phyloP scores from a whole-genome alignment of 2,888 invertebrate species.

The Caenorhabditis sp. region DNA sequence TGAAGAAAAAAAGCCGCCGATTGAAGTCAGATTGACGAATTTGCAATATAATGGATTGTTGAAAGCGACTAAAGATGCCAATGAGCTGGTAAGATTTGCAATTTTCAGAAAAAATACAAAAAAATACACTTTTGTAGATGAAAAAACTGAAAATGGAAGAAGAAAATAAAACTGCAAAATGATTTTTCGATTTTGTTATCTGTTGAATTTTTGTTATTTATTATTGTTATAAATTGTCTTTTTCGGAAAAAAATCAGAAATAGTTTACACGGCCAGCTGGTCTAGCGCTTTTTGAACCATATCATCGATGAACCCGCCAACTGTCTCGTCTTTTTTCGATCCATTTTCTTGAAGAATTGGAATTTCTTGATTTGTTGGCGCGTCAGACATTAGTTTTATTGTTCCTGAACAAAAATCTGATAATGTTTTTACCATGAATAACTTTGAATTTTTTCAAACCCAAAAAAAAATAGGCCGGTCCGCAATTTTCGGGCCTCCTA shows the following conservation, averaged over 20 bases:
- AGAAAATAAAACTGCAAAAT: neutral
- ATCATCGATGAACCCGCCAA: constrained; percentile 31
- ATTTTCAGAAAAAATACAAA: neutral
- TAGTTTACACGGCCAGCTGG: constrained; percentile 17
- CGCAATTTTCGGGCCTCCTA: neutral
- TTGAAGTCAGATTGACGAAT: constrained; percentile 34
- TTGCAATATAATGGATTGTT: constrained; percentile 33
- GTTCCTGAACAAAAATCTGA: constrained; percentile 29
- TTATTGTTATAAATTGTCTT: neutral
- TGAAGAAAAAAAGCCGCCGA: constrained; percentile 22
- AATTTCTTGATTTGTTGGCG: constrained; percentile 24
- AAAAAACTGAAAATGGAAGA: constrained; percentile 1
- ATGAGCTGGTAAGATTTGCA: constrained; percentile 34
- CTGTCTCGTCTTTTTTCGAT: constrained; percentile 7
- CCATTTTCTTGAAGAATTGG: constrained; percentile 28
- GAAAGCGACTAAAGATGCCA: constrained; percentile 33
- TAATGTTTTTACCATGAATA: neutral
- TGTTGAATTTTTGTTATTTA: constrained; percentile 5
- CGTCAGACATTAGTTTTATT: constrained; percentile 49
- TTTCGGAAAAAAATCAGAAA: constrained; percentile 4
- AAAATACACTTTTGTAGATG: neutral
- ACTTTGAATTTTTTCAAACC: neutral
- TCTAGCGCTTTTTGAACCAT: constrained; percentile 41
- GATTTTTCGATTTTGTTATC: constrained; percentile 4
- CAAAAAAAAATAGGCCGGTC: neutral